These are phyloP conservation scores for Drusus annulatus DNA, from an alignment of 1,140 invertebrate species.

Conservation along the genomic window DNA sequence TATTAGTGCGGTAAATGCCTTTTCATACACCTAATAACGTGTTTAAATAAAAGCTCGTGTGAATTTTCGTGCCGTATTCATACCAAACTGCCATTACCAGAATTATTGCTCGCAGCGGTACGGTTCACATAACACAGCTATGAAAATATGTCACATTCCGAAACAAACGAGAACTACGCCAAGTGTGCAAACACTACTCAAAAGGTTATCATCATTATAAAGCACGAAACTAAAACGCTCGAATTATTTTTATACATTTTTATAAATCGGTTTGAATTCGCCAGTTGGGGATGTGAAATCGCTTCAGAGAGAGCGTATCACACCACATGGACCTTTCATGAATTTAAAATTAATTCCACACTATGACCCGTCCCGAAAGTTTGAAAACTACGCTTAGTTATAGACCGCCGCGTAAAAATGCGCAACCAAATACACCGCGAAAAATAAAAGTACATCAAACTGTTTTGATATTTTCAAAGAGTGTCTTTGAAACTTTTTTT, in stretches of 20 bases:
- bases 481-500: neutral
- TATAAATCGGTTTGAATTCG: neutral
- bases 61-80: conserved; percentile 14
- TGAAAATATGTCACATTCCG: neutral
- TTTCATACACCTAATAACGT: too few species aligned
- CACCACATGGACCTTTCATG: neutral
- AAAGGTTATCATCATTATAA: neutral
- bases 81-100: conserved; percentile 5
- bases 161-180: neutral
- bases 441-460: neutral
- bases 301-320: neutral
- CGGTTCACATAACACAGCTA: conserved; percentile 8
- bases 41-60: neutral
- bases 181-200: neutral
- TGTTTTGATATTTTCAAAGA: neutral
- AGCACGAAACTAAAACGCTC: neutral
- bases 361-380: neutral
- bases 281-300: neutral
- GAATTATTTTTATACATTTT: neutral
- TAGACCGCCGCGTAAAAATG: neutral
- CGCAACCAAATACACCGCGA: neutral
- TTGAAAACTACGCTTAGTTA: neutral
- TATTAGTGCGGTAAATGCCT: neutral
- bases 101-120: conserved; percentile 7
- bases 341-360: conserved; percentile 19